A percentile compares a stretch with the other conserved stretches of the same genome.
These are phyloP conservation scores for Tragelaphus eurycerus DNA, from an alignment of 2,797 vertebrate genomes.

Conservation along the genomic window DNA sequence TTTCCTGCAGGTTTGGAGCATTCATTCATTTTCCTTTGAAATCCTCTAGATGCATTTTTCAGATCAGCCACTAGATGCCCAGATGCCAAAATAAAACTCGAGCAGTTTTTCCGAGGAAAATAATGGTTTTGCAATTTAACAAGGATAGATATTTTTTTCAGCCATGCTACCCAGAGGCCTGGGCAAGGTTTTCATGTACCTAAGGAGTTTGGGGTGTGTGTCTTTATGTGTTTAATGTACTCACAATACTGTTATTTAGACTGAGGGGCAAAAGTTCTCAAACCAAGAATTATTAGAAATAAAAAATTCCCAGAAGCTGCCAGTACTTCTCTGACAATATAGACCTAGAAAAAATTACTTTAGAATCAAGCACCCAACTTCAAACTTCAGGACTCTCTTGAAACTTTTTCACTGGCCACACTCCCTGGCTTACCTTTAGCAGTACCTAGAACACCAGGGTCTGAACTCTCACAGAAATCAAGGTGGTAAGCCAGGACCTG, in stretches of 20 bases:
- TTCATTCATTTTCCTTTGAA: neutral
- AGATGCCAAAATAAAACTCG: conserved; percentile 57
- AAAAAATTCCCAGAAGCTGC: neutral
- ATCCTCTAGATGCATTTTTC: conserved; percentile 68
- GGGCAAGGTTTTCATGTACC: neutral
- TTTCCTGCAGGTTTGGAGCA: neutral
- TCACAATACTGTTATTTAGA: neutral
- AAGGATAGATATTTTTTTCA: conserved; percentile 10
- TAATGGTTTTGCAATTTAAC: conserved; percentile 6
- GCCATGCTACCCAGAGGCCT: neutral
- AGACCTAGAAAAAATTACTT: neutral
- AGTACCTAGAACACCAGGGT: neutral
- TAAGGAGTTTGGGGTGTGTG: neutral
- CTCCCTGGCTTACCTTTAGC: too few species aligned
- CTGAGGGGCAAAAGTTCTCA: neutral
- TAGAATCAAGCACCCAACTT: neutral
- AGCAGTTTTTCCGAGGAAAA: neutral
- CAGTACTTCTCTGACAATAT: neutral
- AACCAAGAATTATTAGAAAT: neutral
- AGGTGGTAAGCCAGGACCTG: neutral
- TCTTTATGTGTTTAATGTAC: neutral
- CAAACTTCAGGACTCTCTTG: neutral
- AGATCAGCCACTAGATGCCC: conserved; percentile 72
- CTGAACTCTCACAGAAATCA: neutral
- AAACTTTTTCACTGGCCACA: neutral